Percentiles rank a stretch among this genome's conserved stretches.
phyloP scores from a whole-genome alignment of 1,140 invertebrate genomes.

The Xylocopa sonorina region DNA sequence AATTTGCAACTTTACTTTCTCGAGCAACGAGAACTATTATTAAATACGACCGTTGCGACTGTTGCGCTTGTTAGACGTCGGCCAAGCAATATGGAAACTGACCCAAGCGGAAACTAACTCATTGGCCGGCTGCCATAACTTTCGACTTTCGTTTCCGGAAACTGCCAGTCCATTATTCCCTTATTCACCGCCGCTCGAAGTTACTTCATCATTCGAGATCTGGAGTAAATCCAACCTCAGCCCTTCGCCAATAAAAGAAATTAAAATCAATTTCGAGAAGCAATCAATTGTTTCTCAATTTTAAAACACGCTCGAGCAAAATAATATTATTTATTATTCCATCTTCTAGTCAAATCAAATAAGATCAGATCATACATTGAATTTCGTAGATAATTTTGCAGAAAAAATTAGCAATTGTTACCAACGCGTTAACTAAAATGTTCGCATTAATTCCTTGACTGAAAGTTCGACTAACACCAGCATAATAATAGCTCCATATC shows the following conservation, averaged over 20 bases:
- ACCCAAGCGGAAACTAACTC: constrained; percentile 10
- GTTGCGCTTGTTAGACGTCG: neutral
- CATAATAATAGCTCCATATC: too few relatives aligned
- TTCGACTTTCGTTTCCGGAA: neutral
- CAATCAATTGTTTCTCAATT: too few relatives aligned
- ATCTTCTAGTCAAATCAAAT: too few relatives aligned
- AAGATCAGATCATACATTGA: too few relatives aligned
- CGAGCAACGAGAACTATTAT: neutral
- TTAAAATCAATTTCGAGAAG: neutral
- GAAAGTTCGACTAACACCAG: too few relatives aligned
- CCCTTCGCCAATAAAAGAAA: neutral
- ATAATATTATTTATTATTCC: too few relatives aligned
- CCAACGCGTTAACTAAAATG: too few relatives aligned
- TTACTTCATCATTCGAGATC: neutral
- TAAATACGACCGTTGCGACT: neutral
- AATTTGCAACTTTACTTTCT: neutral
- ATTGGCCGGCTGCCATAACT: constrained; percentile 21
- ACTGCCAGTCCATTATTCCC: constrained; percentile 8
- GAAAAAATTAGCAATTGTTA: too few relatives aligned
- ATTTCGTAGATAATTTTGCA: too few relatives aligned
- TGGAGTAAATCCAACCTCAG: neutral
- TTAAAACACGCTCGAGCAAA: too few relatives aligned
- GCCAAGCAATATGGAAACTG: neutral
- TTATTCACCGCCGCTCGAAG: neutral
- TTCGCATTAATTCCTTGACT: too few relatives aligned